phyloP scores from a whole-genome alignment of 2,113 vertebrate genomes.

The Sciurus niger region DNA sequence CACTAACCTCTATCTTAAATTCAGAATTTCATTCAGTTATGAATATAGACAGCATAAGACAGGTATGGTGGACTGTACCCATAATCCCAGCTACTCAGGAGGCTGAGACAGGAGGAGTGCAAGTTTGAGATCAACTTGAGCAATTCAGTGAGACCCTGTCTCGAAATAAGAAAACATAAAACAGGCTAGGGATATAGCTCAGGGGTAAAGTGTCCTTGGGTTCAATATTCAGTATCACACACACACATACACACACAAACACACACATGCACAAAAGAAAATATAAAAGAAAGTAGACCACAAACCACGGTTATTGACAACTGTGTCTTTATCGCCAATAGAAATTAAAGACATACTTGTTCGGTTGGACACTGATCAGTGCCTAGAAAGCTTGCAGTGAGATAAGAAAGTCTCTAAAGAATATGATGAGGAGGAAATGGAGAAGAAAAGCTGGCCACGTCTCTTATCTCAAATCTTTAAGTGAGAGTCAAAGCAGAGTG shows the following conservation, averaged over 20 bases:
- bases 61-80: not conserved
- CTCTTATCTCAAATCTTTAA: no score
- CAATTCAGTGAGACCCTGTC: not conserved
- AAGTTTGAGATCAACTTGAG: not conserved
- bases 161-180: not conserved
- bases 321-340: not conserved
- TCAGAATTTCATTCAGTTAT: conserved; percentile 15
- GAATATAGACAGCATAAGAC: not conserved
- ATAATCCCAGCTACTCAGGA: not conserved
- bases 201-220: not conserved
- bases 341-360: not conserved
- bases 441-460: no score
- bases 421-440: no score
- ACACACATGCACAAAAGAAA: not conserved
- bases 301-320: not conserved
- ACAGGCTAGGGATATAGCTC: not conserved
- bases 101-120: not conserved
- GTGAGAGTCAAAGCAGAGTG: no score
- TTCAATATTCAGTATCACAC: not conserved
- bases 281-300: not conserved
- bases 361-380: no score
- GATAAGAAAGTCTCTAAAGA: no score
- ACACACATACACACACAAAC: no score
- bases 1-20: conserved; percentile 16
- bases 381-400: no score